A percentile compares a stretch with the other conserved stretches of the same genome.
phyloP scores from a whole-genome alignment of 2,113 vertebrate genomes.

The Microcebus griseorufus region DNA sequence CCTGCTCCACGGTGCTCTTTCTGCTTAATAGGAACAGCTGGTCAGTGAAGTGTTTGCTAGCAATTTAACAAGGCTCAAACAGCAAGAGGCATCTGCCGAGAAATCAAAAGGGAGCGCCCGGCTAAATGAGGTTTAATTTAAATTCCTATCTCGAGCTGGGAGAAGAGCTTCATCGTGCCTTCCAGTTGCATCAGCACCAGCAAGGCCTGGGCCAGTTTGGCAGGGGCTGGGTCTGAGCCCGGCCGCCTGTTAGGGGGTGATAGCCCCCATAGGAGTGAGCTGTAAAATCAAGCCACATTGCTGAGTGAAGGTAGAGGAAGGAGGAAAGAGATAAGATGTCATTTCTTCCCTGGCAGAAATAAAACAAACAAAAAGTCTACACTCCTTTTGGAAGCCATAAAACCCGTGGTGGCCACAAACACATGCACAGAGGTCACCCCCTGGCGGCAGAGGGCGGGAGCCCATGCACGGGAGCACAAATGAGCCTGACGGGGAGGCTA shows the following conservation, averaged over 20 bases:
- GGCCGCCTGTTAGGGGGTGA: not conserved
- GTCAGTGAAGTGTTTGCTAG: conserved; percentile 85
- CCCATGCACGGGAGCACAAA: accelerated
- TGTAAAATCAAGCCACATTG: not conserved
- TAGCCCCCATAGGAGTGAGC: not conserved
- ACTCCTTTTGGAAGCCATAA: accelerated
- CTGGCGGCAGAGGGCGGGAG: not conserved
- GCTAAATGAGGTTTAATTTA: conserved; percentile 85
- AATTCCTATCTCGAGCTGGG: conserved; percentile 77
- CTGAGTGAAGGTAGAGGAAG: not conserved
- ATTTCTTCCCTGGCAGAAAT: not conserved
- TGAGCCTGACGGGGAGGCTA: accelerated
- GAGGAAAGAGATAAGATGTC: accelerated
- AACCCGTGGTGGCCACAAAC: not conserved
- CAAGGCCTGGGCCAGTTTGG: not conserved
- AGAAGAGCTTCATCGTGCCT: conserved; percentile 68
- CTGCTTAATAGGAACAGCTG: conserved; percentile 87
- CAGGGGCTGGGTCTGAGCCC: not conserved
- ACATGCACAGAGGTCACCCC: accelerated
- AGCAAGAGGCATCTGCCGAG: conserved; percentile 82
- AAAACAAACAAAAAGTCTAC: not conserved
- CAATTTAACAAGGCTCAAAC: conserved; percentile 86
- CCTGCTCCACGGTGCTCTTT: conserved; percentile 71
- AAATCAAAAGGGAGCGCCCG: conserved; percentile 83
- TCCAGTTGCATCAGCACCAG: not conserved